Evolutionary conservation across 2,113 vertebrate species (phyloP), one percentile per base, ranked within the genome.

Genomic region (Psittacus erithacus): DNA sequence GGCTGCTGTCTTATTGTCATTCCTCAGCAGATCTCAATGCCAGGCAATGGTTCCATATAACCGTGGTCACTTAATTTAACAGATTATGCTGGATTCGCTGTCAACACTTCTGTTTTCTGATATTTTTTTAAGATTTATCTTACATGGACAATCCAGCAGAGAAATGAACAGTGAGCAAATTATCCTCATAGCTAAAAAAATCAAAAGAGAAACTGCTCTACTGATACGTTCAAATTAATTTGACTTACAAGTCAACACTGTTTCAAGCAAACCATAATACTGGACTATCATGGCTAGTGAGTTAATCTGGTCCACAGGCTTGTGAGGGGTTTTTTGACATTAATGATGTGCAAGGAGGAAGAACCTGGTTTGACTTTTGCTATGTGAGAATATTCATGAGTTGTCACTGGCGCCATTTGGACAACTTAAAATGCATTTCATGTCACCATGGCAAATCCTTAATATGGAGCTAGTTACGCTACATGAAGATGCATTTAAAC

Each of bases 1-100:
- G 24, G 65, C 7, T 27, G 14, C 25, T 10, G 3, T 35, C 47
- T 7, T 20, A 1, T 0, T 39, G 44, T 6, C 11, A 19, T 39
- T 90, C 28, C 28, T 41, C 64, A 68, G 63, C 47, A 49, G 10
- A 11, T 53, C 31, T 5, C 10, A 41, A 25, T 11, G 15, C 16
- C 75, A 77, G 25, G 31, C 18, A 19, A 28, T 14, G 25, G 65
- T 53, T 23, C 71, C 15, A 4, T 28, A 6, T 19, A 52, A 29
- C 25, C 22, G 20, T 1, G 0, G 7, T 28, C 33, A 6, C 33
- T 35, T 31, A 4, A 25, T 59, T 69, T 28, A 52, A 17, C 33
- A 73, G 18, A n/a, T 22, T 29, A 5, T 46, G 46, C n/a, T 63
- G 76, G 11, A 53, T 83, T 83, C 47, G 13, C 25, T 67, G 31